Evolutionary conservation across 2,888 invertebrate species (phyloP).

Genomic region (Amphimallon solstitiale): DNA sequence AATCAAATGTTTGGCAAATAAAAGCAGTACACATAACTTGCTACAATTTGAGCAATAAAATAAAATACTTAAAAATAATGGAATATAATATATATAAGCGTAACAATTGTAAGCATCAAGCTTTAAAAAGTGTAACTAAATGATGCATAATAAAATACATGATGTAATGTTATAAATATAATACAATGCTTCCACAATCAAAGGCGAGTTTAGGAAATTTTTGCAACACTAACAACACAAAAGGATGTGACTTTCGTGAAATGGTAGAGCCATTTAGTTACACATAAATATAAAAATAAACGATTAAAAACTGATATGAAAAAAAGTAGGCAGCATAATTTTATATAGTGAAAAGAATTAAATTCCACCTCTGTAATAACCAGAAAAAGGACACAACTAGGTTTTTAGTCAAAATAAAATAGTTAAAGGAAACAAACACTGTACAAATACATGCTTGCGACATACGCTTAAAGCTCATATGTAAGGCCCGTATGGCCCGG

Average conservation of each 20-base stretch:
- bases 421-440: too few species aligned
- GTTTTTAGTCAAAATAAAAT: too few species aligned
- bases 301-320: conserved; percentile 3
- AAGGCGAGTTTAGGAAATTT: too few species aligned
- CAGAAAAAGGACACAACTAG: conserved; percentile 14
- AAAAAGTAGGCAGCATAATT: conserved; percentile 10
- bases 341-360: neutral
- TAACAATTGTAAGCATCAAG: conserved; percentile 31
- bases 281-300: conserved; percentile 17
- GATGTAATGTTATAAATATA: too few species aligned
- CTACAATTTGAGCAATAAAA: conserved; percentile 27
- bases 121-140: conserved; percentile 14
- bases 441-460: too few species aligned
- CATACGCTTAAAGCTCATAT: too few species aligned
- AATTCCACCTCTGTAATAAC: neutral
- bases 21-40: conserved; percentile 15
- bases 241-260: too few species aligned
- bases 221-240: too few species aligned
- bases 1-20: neutral
- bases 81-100: conserved; percentile 35
- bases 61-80: conserved; percentile 33
- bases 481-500: too few species aligned
- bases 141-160: neutral
- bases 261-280: too few species aligned
- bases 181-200: too few species aligned